Conservation (phyloP, 1,140 invertebrate genomes). For the Colletes gigas region DNA sequence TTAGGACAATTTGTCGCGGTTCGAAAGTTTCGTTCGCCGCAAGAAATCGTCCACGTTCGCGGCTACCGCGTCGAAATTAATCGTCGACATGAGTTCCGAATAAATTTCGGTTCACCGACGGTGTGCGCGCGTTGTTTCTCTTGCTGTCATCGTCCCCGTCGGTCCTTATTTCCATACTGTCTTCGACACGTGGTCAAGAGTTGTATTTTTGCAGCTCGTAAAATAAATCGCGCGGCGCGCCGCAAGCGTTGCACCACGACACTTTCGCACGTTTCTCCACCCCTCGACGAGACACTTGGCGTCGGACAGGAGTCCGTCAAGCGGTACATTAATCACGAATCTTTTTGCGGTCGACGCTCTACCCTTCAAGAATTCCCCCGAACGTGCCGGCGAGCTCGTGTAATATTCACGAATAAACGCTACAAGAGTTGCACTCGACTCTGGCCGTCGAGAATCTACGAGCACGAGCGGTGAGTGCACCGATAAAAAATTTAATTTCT, state of each 20-base stretch:
- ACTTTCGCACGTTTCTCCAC: constrained; percentile 45
- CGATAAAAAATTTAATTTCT: not conserved
- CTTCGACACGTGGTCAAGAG: constrained; percentile 59
- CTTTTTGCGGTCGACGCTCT: constrained; percentile 39
- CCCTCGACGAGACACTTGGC: constrained; percentile 28
- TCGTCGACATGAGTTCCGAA: constrained; percentile 22
- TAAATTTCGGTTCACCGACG: constrained; percentile 27
- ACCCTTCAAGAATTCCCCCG: constrained; percentile 22
- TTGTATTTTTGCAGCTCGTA: constrained; percentile 49
- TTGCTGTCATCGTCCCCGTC: constrained; percentile 45
- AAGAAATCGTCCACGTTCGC: not conserved
- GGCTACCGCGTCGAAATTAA: constrained; percentile 24
- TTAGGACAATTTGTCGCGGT: not conserved
- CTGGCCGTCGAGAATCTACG: not conserved
- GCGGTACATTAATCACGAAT: constrained; percentile 58
- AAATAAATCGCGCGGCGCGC: constrained; percentile 58
- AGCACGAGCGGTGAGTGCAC: not conserved
- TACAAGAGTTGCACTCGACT: not conserved
- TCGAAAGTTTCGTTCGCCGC: not conserved
- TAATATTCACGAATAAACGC: constrained; percentile 19
- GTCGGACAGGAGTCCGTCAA: constrained; percentile 52
- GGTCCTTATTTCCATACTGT: constrained; percentile 27
- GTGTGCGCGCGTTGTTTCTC: constrained; percentile 35
- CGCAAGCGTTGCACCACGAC: constrained; percentile 35
- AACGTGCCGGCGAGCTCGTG: not conserved